Conservation (phyloP, 2,888 invertebrate species). For the Philonicus albiceps region DNA sequence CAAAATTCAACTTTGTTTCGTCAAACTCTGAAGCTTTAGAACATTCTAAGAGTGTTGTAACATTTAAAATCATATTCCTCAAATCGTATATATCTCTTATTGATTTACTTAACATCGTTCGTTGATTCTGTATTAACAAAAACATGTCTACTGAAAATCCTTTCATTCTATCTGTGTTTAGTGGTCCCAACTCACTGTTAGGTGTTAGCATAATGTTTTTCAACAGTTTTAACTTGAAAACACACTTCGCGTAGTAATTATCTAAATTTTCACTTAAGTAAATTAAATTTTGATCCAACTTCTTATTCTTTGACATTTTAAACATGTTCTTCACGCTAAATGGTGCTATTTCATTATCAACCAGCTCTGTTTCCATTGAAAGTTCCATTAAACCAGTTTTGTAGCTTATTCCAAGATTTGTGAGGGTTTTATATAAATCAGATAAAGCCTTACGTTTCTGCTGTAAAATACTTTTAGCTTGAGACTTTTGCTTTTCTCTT, state of each 20-base stretch:
- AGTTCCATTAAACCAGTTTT: conserved; percentile 76
- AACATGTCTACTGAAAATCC: conserved; percentile 85
- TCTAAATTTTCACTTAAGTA: conserved; percentile 60
- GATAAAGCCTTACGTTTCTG: conserved; percentile 85
- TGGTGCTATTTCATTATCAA: conserved; percentile 74
- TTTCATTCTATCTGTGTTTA: conserved; percentile 83
- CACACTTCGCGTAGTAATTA: conserved; percentile 59
- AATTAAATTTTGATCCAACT: conserved; percentile 59
- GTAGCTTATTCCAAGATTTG: conserved; percentile 80
- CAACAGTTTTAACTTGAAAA: conserved; percentile 60
- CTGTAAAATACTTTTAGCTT: conserved; percentile 81
- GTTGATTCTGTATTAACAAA: conserved; percentile 72
- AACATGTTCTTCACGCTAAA: conserved; percentile 71
- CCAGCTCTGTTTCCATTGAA: conserved; percentile 65
- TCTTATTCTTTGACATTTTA: conserved; percentile 67
- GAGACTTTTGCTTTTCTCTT: conserved; percentile 78
- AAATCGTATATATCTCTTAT: conserved; percentile 68
- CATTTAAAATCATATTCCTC: conserved; percentile 63
- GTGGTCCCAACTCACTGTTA: conserved; percentile 79
- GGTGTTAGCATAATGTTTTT: conserved; percentile 67
- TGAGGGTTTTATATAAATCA: conserved; percentile 83
- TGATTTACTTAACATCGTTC: conserved; percentile 69
- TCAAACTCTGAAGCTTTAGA: conserved; percentile 38
- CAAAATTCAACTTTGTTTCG: conserved; percentile 51
- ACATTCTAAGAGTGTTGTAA: conserved; percentile 55